Conservation (phyloP, 2,113 vertebrate genomes). For the Salvelinus fontinalis region DNA sequence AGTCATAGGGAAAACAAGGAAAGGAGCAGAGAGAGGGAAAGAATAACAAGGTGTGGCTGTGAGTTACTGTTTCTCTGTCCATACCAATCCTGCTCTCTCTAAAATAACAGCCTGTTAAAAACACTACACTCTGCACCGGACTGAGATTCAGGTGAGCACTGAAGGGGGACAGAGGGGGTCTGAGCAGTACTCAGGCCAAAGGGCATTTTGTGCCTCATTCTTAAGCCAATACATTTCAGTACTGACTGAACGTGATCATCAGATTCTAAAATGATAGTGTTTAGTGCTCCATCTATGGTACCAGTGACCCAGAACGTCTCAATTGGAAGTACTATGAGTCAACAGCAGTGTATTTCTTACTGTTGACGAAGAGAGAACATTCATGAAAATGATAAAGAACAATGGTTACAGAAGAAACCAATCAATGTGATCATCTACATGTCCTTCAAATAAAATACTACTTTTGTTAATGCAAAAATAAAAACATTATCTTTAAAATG, state of each 20-base stretch:
- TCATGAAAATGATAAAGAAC: constrained; percentile 68
- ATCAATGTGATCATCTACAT: constrained; percentile 71
- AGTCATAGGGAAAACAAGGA: constrained; percentile 46
- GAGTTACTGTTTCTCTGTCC: constrained; percentile 2
- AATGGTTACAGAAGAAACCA: constrained; percentile 76
- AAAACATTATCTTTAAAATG: constrained; percentile 71
- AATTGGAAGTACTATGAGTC: constrained; percentile 60
- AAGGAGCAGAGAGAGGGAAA: constrained; percentile 44
- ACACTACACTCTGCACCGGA: background rate
- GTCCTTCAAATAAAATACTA: constrained; percentile 75
- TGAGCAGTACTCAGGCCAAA: background rate
- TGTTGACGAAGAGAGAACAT: constrained; percentile 59
- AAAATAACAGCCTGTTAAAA: constrained; percentile 7
- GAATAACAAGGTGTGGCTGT: constrained; percentile 17
- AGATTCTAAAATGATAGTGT: background rate
- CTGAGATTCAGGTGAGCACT: too few species aligned
- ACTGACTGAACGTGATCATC: background rate
- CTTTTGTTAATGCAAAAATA: constrained; percentile 69
- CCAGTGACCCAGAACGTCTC: constrained; percentile 56
- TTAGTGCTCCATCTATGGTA: constrained; percentile 41
- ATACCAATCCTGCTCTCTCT: constrained; percentile 7
- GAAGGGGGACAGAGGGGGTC: background rate
- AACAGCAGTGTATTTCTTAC: constrained; percentile 59
- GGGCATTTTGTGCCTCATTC: too few species aligned
- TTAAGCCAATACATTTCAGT: background rate